A percentile compares a stretch with the other conserved stretches of the same genome.
Conservation (phyloP, 2,113 vertebrate genomes). For the Danio rerio region GRCz12tu NC_133200.1:16186501-16187000, state of each 20-base stretch:
- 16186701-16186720: background rate
- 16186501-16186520: conserved; percentile 29
- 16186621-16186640: conserved; percentile 9
- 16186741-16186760: background rate
- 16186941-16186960: background rate
- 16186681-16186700: background rate
- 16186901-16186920: conserved; percentile 54
- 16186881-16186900: conserved; percentile 70
- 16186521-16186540: background rate
- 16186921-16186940: conserved; percentile 10
- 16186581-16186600: conserved; percentile 61
- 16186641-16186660: background rate
- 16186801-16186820: background rate
- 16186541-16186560: no score
- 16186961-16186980: background rate
- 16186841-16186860: no score
- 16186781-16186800: conserved; percentile 36
- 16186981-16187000: background rate
- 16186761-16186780: background rate
- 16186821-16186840: no score
- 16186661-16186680: background rate
- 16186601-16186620: conserved; percentile 68
- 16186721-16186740: background rate
- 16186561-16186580: background rate
- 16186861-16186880: conserved; percentile 20